Base-by-base conservation (phyloP, 2,888 invertebrate genomes). In the Osmoderma eremita region DNA sequence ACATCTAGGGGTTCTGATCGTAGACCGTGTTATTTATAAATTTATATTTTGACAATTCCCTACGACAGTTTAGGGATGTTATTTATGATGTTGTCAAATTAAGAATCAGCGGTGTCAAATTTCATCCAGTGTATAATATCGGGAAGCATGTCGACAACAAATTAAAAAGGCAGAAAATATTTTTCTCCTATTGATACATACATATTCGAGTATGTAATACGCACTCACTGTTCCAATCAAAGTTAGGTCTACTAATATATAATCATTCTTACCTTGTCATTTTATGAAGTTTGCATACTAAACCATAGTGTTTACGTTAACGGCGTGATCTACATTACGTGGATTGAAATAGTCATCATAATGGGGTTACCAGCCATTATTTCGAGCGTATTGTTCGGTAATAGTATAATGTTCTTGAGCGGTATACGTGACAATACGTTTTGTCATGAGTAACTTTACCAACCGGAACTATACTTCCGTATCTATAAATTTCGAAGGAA, bases 31-130 rank as follows among this genome's bases (percentile, higher is more conserved):
- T 82, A 82, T 82, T 82, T 82, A 82, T 82, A 82, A 81, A 81
- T 81, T 81, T 81, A 80, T 82, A 82, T 82, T 82, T 82, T 82
- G 82, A 82, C 82, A 81, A 81, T 81, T 79, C 78, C 78, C 78
- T 79, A 78, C 77, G 77, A 74, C 78, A 79, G 79, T 80, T 80
- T 78, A 77, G 79, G 79, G 79, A 73, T 71, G 77, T 80, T 79
- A 81, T 81, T 81, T 81, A 81, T 80, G 77, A 65, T 48, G 41
- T 39, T 10, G 17, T 49, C 20, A 18, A 20, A 49, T 49, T n/a
- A 20, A 49, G 20, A 30, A 18, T n/a, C 30, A 17, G 8, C 3
- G 24, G 18, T 49, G 12, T 20, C 15, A 12, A 42, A 18, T 49
- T 49, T 49, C 49, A 45, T n/a, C 45, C n/a, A 30, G 30, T 5